Evolutionary conservation across 2,888 invertebrate species (phyloP), one percentile per base, ranked within the genome.

Genomic region (Portevinia maculata): DNA sequence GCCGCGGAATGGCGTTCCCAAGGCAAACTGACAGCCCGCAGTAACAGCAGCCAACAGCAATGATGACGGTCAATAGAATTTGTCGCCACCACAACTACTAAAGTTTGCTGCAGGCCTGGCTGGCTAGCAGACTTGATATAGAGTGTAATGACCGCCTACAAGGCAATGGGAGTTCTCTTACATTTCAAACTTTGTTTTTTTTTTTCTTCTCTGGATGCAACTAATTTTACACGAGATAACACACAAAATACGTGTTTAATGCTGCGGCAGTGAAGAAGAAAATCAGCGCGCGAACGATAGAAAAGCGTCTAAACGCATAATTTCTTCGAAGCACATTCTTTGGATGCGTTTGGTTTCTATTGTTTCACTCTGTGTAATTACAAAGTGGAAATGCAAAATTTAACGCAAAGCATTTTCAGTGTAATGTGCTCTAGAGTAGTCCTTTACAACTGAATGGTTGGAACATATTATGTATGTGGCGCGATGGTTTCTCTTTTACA

Each of bases 31-130:
- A 41, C 53, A 67, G 44, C 52, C 15, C 50, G 52, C 30, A 59
- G n/a, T 15, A 39, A 13, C 24, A 24, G 50, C 74, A 28, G 21
- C 55, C 13, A 15, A 15, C 39, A 70, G 32, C 67, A 67, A 53
- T 41, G 81, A 64, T 32, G 75, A 67, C 83, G 83, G 83, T 83
- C 83, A 83, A 83, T 83, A 83, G 83, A 83, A 83, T 83, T 78
- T 76, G 76, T 76, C 65, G 71, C 59, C 69, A 48, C 21, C 62
- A 59, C 37, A 9, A 19, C 19, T 19, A 19, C 44, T 44, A 17
- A 17, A 37, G 41, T 46, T 57, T 67, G 53, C 37, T 52, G 78
- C 71, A 67, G 62, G 79, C 73, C 74, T 57, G 48, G 30, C 69
- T 67, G 62, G 53, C 57, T 46, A 11, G 30, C n/a, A 34, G 9